Evolutionary conservation across 2,888 invertebrate genomes (phyloP), one percentile per base, ranked within the genome.

Genomic region (Drosophila parthenogenetica): DNA sequence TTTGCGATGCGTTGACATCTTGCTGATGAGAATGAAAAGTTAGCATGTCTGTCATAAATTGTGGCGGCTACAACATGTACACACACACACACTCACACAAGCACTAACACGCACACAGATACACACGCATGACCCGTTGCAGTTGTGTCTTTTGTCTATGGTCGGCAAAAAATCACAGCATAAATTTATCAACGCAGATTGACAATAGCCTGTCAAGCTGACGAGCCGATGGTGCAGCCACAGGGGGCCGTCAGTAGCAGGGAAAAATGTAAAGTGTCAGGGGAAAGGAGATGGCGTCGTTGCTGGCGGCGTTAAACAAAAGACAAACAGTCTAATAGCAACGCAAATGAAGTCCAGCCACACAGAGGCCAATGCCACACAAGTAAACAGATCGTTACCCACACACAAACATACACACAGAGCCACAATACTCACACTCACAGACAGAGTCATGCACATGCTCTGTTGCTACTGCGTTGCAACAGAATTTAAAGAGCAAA

Each of bases 161-260:
- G 46, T 29, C 42, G 35, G 62, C 73, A 59, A 79, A 81, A 79
- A 82, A 68, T 65, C 74, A 63, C 63, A 70, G 72, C 73, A 82
- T 81, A 87, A 79, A 84, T 87, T 84, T 85, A 89, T 87, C 85
- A 89, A 60, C 66, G 65, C 39, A 45, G 66, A 90, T 84, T 85
- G 90, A 85, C 87, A 90, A 74, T 67, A 69, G 69, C 51, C 59
- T 70, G 66, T 64, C 82, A 74, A n/a, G 45, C 49, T 19, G 25
- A 35, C 19, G 13, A 51, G 50, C 8, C 11, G 16, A 4, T 13
- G 50, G 32, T 19, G 54, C 19, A 11, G 16, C 5, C 13, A 22
- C 11, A 8, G 17, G 10, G 25, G n/a, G 22, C 10, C n/a, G 14
- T 13, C 25, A 11, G 37, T 2, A 11, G n/a, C 14, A 29, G 25